Evolutionary conservation across 2,113 vertebrate genomes (phyloP).

Genomic region (Oryzias melastigma): DNA sequence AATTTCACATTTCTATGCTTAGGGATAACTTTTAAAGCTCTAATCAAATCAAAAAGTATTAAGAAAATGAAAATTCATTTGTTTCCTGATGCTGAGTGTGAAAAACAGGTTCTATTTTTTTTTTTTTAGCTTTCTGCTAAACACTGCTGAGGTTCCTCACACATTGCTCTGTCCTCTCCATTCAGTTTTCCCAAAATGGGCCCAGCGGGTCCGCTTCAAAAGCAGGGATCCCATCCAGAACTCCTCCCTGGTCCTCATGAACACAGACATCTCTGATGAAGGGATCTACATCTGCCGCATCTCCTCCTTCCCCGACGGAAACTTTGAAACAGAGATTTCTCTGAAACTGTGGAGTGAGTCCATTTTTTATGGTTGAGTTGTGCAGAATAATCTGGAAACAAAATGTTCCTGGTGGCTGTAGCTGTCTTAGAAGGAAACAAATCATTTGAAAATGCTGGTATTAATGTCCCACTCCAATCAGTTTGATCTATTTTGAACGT

Average conservation of each 20-base stretch:
- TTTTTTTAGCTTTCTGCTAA: not conserved
- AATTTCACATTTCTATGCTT: no score
- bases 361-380: not conserved
- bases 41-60: no score
- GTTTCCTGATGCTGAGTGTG: no score
- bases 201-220: constrained; percentile 56
- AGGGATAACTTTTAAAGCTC: no score
- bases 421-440: no score
- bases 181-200: constrained; percentile 56
- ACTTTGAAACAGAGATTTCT: constrained; percentile 51
- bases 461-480: no score
- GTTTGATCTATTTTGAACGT: no score
- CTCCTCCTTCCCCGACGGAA: constrained; percentile 69
- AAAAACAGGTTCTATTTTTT: no score
- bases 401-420: not conserved
- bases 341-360: constrained; percentile 76
- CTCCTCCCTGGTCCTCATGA: constrained; percentile 67
- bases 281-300: constrained; percentile 67
- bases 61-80: no score
- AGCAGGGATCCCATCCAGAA: constrained; percentile 56
- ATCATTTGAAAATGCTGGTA: no score
- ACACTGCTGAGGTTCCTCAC: not conserved
- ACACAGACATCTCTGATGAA: constrained; percentile 61
- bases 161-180: not conserved
- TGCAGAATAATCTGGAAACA: not conserved